Evolutionary conservation across 2,888 invertebrate species (phyloP).

Genomic region (Stenchaetothrips biformis): DNA sequence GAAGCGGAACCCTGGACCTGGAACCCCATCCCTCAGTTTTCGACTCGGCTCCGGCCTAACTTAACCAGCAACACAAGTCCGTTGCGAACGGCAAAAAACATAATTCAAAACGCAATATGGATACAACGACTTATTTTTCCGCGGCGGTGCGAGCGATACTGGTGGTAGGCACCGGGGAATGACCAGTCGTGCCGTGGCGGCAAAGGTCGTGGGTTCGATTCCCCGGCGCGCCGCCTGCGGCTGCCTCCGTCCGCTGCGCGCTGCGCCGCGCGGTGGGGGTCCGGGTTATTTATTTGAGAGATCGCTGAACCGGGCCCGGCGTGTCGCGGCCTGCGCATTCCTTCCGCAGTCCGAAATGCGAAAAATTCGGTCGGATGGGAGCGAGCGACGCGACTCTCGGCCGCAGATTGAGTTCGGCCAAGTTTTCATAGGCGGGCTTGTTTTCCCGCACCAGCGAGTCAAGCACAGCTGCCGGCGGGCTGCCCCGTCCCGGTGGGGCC

Average conservation of each 20-base stretch:
- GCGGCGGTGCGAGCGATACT: too few species aligned
- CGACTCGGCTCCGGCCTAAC: too few species aligned
- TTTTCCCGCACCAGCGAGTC: neutral
- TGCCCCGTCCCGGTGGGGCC: neutral
- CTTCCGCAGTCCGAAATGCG: neutral
- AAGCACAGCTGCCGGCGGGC: neutral
- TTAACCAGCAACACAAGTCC: too few species aligned
- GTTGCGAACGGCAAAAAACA: too few species aligned
- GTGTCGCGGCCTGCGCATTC: neutral
- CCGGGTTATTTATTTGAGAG: slow-evolving; percentile 18
- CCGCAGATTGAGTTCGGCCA: neutral
- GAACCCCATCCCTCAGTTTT: too few species aligned
- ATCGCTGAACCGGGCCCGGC: neutral
- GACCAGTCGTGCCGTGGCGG: too few species aligned
- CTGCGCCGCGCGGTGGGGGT: neutral
- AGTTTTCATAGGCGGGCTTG: neutral
- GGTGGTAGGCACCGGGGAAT: too few species aligned
- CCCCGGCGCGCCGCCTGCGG: neutral
- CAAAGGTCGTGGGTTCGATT: too few species aligned
- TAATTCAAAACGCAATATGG: too few species aligned
- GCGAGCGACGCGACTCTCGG: neutral
- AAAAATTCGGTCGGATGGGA: neutral
- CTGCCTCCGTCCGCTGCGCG: neutral
- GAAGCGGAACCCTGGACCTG: too few species aligned
- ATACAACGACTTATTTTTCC: too few species aligned